Evolutionary conservation across 2,888 invertebrate genomes (phyloP).

Genomic region (Lathronympha strigana): DNA sequence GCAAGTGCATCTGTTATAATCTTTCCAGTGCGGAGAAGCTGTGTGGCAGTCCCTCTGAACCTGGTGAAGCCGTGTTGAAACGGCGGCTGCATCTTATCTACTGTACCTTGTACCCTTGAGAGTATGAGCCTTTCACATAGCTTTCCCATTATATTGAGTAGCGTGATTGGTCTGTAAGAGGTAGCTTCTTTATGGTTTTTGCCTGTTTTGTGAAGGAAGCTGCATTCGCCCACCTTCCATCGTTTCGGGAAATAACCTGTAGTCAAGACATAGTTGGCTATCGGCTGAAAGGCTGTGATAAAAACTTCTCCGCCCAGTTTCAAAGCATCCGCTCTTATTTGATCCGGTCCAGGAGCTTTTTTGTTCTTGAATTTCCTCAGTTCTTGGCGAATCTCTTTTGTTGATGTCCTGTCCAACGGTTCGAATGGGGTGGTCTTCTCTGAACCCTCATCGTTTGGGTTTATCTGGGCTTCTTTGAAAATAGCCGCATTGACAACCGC

Average conservation of each 20-base stretch:
- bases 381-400: no score
- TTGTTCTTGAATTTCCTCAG: no score
- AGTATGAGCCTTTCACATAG: slow-evolving; percentile 1
- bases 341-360: slow-evolving; percentile 3
- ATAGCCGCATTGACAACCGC: slow-evolving; percentile 2
- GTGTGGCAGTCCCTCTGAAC: slow-evolving; percentile 1
- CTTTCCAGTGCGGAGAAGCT: background rate
- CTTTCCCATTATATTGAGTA: background rate
- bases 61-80: slow-evolving; percentile 15
- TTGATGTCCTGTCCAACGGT: no score
- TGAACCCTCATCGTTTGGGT: background rate
- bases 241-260: background rate
- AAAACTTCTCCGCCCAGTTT: slow-evolving; percentile 7
- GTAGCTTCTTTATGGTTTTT: background rate
- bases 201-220: background rate
- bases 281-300: background rate
- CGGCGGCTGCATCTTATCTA: slow-evolving; percentile 1
- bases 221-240: background rate
- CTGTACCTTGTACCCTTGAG: background rate
- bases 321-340: slow-evolving; percentile 11
- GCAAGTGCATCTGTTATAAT: background rate
- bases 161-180: background rate
- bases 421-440: slow-evolving; percentile 10
- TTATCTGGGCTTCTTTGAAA: background rate
- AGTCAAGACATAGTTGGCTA: background rate